These are phyloP conservation scores for Zaprionus lachaisei DNA, from an alignment of 1,140 invertebrate species.

Conservation along the genomic window DNA sequence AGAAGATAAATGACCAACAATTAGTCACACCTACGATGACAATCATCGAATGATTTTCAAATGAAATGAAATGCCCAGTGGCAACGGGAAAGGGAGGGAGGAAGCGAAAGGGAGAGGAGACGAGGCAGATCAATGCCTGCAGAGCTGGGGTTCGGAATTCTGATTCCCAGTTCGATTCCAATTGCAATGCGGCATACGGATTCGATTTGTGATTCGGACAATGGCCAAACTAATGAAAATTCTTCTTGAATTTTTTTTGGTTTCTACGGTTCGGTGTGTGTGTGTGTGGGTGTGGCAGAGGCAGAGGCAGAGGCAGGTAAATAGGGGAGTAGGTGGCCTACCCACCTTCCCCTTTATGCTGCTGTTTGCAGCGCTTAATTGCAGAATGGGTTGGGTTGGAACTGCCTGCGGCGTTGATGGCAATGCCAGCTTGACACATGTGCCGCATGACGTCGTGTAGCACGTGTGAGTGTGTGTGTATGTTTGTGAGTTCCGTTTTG, in stretches of 20 bases:
- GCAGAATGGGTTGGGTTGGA: slow-evolving; percentile 25
- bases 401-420: slow-evolving; percentile 29
- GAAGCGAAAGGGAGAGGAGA: background rate
- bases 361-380: slow-evolving; percentile 56
- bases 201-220: slow-evolving; percentile 42
- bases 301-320: background rate
- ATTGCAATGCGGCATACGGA: slow-evolving; percentile 49
- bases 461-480: slow-evolving; percentile 17
- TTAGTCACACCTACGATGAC: slow-evolving; percentile 83
- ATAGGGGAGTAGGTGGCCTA: background rate
- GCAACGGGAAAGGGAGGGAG: background rate
- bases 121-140: background rate
- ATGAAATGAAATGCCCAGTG: slow-evolving; percentile 37
- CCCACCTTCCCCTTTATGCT: background rate
- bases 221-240: slow-evolving; percentile 73
- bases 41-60: slow-evolving; percentile 76
- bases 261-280: too few relatives aligned
- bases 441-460: slow-evolving; percentile 17
- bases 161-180: slow-evolving; percentile 7
- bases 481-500: slow-evolving; percentile 62
- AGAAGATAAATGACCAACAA: slow-evolving; percentile 82
- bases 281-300: slow-evolving; percentile 32
- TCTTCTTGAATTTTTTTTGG: slow-evolving; percentile 32
- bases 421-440: slow-evolving; percentile 22
- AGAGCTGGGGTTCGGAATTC: background rate